A percentile compares a stretch with the other conserved stretches of the same genome.
Evolutionary conservation across 2,888 invertebrate species (phyloP).

Genomic region (Heliconius ethilla): DNA sequence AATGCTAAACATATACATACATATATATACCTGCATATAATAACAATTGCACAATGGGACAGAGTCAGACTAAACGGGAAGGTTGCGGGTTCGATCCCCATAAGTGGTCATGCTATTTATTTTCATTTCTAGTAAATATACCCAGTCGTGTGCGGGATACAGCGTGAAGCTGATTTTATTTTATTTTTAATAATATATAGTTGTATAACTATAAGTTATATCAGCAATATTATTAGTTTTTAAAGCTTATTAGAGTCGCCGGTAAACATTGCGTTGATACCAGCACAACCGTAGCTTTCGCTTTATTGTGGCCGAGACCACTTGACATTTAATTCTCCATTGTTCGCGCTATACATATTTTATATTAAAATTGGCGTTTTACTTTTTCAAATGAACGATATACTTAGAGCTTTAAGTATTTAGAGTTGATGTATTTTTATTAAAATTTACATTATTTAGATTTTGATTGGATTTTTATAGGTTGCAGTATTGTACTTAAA

Average conservation of each 20-base stretch:
- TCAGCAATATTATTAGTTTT: constrained; percentile 19
- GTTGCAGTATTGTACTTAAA: no score
- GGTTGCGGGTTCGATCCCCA: no score
- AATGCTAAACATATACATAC: no score
- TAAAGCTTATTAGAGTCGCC: constrained; percentile 31
- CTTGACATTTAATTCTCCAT: constrained; percentile 26
- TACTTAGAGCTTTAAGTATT: not conserved
- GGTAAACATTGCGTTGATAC: constrained; percentile 6
- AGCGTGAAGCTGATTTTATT: not conserved
- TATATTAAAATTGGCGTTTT: constrained; percentile 14
- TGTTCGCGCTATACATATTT: constrained; percentile 3
- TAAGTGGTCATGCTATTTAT: no score
- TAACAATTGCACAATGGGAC: no score
- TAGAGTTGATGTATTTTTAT: not conserved
- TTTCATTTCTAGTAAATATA: no score
- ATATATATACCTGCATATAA: no score
- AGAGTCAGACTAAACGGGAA: no score
- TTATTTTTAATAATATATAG: no score
- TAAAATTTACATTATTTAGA: not conserved
- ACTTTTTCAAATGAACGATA: constrained; percentile 4
- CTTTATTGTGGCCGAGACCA: constrained; percentile 28
- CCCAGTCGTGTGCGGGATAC: no score
- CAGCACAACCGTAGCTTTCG: constrained; percentile 15
- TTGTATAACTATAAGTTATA: not conserved
- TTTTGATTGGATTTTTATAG: not conserved